Conservation (phyloP, 2,888 invertebrate genomes). For the Drosophila putrida region DNA sequence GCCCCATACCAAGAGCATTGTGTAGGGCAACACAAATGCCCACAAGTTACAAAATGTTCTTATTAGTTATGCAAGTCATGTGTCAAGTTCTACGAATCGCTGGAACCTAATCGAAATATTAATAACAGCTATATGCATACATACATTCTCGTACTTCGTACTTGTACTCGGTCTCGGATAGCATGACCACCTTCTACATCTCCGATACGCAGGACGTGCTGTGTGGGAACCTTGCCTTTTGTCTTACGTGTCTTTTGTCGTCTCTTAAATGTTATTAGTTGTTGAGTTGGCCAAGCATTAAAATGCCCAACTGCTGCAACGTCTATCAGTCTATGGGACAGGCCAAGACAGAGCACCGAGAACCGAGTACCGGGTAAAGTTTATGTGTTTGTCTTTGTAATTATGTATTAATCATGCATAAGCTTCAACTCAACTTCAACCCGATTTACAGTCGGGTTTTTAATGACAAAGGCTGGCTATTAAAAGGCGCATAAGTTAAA, state of each 20-base stretch:
- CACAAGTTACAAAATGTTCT: slow-evolving; percentile 62
- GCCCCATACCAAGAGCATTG: slow-evolving; percentile 20
- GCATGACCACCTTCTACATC: slow-evolving; percentile 21
- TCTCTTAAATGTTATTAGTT: slow-evolving; percentile 61
- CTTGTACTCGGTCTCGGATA: neutral
- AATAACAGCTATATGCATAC: slow-evolving; percentile 67
- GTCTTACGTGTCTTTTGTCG: slow-evolving; percentile 51
- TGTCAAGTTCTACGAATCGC: slow-evolving; percentile 75
- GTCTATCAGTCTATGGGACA: slow-evolving; percentile 21
- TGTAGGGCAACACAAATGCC: slow-evolving; percentile 41
- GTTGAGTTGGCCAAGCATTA: slow-evolving; percentile 39
- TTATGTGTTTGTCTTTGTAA: slow-evolving; percentile 78
- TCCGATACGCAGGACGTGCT: slow-evolving; percentile 49
- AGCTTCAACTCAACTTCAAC: slow-evolving; percentile 54
- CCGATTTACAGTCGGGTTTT: slow-evolving; percentile 26
- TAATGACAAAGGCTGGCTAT: slow-evolving; percentile 42
- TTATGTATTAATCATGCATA: slow-evolving; percentile 81
- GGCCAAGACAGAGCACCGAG: slow-evolving; percentile 5
- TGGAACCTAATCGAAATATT: slow-evolving; percentile 79
- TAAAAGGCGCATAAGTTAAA: slow-evolving; percentile 55
- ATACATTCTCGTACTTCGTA: neutral
- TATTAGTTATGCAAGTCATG: slow-evolving; percentile 78
- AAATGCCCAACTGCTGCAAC: slow-evolving; percentile 29
- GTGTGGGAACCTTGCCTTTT: slow-evolving; percentile 73
- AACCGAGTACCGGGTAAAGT: slow-evolving; percentile 34